Evolutionary conservation across 2,888 invertebrate genomes (phyloP), one percentile per base, ranked within the genome.

Genomic region (Gnatocerus cornutus): DNA sequence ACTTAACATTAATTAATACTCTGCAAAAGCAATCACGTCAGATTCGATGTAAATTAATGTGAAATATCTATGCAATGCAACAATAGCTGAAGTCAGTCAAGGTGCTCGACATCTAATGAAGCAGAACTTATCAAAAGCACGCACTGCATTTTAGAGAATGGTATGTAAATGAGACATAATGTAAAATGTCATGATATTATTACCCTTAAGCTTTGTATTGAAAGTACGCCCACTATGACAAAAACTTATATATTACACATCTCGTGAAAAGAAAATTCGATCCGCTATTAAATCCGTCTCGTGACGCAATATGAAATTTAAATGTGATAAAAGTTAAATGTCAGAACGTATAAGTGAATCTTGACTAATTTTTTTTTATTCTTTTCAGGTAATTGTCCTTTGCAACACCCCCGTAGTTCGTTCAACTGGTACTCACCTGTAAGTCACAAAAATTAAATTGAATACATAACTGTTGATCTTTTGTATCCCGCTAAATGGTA

Each of bases 61-160:
- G 68, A 63, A 48, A 62, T 62, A 68, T 68, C 29, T 48, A 56
- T 43, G 6, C 9, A 37, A 16, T 41, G 14, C 45, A 69, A 69
- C 65, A 65, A 69, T 66, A 53, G 69, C 14, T 21, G 21, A 53
- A 55, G 52, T 59, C 67, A 62, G 62, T 70, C 62, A 66, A 69
- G 66, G 69, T 69, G 62, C 56, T 37, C 41, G 43, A 46, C 21
- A 39, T 33, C 67, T 70, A 70, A 70, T 67, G 52, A 66, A 70
- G 66, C 62, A 67, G 62, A 70, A 70, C 70, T 62, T 67, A 55
- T 62, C 67, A 66, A 70, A 62, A 70, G 67, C 70, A 70, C 70
- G 70, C 66, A 70, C 46, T 50, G 43, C 64, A 63, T 64, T 55
- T 39, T 16, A 43, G 53, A 27, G 63, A 63, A 63, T 45, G 53